A percentile compares a stretch with the other conserved stretches of the same genome.
Evolutionary conservation across 2,888 invertebrate species (phyloP).

Genomic region (Seira musarum): DNA sequence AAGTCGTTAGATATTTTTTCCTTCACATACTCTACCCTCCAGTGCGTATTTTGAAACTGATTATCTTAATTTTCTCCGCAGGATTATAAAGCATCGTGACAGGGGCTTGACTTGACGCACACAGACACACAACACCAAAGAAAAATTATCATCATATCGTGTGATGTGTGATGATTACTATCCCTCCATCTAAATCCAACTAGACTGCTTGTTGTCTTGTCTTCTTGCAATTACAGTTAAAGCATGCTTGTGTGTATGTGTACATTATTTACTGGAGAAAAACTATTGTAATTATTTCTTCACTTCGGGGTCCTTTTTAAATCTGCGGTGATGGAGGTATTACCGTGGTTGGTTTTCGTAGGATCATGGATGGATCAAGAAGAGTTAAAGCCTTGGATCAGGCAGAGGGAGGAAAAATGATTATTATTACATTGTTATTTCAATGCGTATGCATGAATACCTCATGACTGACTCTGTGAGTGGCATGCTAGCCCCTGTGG

Average conservation of each 20-base stretch:
- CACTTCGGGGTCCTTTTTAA: slow-evolving; percentile 48
- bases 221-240: no score
- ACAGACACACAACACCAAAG: slow-evolving; percentile 17
- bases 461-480: slow-evolving; percentile 27
- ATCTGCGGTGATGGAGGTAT: slow-evolving; percentile 35
- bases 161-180: slow-evolving; percentile 33
- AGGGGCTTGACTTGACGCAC: slow-evolving; percentile 34
- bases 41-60: slow-evolving; percentile 30
- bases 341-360: no score
- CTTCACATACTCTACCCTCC: no score
- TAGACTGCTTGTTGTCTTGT: no score
- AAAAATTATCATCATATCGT: no score
- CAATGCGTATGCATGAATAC: slow-evolving; percentile 31
- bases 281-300: slow-evolving; percentile 48
- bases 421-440: slow-evolving; percentile 47
- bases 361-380: no score
- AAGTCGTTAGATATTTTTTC: no score
- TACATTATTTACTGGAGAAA: slow-evolving; percentile 14
- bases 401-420: no score
- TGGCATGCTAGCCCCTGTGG: slow-evolving; percentile 36
- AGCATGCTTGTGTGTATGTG: neutral
- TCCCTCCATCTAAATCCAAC: slow-evolving; percentile 8
- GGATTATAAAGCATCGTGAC: slow-evolving; percentile 51
- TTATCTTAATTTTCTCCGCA: slow-evolving; percentile 55
- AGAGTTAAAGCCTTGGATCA: no score